phyloP scores from a whole-genome alignment of 1,140 invertebrate genomes.

The Gryon sp. region DNA sequence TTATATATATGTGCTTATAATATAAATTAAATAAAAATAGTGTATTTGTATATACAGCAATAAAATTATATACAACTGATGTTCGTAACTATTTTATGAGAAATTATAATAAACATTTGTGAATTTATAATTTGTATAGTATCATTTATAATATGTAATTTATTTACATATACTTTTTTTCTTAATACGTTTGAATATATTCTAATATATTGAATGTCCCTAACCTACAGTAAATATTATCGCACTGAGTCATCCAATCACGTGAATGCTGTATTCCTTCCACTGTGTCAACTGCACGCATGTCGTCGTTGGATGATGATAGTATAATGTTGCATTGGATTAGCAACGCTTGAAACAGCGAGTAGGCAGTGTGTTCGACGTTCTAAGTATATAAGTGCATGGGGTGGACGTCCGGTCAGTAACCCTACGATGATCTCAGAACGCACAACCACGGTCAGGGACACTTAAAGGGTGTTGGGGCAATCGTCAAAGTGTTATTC shows the following conservation, averaged over 20 bases:
- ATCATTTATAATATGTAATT: too few species aligned
- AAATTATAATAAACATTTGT: too few species aligned
- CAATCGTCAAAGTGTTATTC: constrained; percentile 44
- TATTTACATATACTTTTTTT: too few species aligned
- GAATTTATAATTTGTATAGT: too few species aligned
- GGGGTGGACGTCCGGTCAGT: constrained; percentile 65
- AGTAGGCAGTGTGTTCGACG: constrained; percentile 44
- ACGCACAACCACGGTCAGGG: constrained; percentile 54
- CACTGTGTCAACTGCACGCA: constrained; percentile 32
- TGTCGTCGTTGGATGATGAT: constrained; percentile 26
- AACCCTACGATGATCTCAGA: constrained; percentile 56
- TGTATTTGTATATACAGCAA: too few species aligned
- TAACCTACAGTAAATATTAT: constrained; percentile 56
- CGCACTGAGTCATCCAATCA: constrained; percentile 35
- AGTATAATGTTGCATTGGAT: constrained; percentile 49
- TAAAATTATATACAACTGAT: too few species aligned
- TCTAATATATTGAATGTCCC: too few species aligned
- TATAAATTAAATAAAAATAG: too few species aligned
- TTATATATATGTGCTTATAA: too few species aligned
- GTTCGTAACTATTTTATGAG: too few species aligned
- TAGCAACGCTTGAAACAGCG: constrained; percentile 47
- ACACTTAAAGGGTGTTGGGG: constrained; percentile 59
- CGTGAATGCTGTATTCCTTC: too few species aligned
- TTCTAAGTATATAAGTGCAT: constrained; percentile 64
- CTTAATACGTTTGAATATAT: too few species aligned